phyloP scores from a whole-genome alignment of 2,113 vertebrate species.

The Prunella himalayana region DNA sequence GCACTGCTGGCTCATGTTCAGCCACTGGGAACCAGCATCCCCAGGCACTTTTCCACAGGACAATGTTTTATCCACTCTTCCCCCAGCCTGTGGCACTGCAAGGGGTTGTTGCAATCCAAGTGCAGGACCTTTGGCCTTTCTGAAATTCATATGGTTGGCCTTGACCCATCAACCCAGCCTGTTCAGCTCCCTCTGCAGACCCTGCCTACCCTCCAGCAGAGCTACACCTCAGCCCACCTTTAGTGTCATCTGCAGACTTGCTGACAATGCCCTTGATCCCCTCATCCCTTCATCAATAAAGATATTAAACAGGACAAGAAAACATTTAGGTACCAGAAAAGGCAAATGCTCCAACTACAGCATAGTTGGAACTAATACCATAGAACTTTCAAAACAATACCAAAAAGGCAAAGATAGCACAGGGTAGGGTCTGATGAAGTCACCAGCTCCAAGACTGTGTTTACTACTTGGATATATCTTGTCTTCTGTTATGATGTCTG shows the following conservation, averaged over 20 bases:
- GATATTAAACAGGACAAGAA: neutral
- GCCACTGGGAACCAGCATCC: neutral
- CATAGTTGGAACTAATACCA: neutral
- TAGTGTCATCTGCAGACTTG: rapidly evolving
- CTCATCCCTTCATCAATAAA: neutral
- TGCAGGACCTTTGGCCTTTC: neutral
- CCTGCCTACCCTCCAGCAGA: neutral
- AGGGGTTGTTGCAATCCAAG: neutral
- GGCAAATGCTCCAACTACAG: neutral
- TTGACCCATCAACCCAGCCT: neutral
- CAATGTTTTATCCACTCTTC: neutral
- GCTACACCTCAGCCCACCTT: neutral
- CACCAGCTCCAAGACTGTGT: neutral
- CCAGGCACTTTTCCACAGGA: neutral
- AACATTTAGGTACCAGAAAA: neutral
- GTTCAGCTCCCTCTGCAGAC: neutral
- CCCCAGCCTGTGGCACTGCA: neutral
- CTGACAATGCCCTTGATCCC: too few relatives aligned
- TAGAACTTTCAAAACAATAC: neutral
- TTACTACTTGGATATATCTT: neutral
- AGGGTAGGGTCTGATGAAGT: neutral
- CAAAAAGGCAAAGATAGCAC: neutral
- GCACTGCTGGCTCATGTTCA: rapidly evolving
- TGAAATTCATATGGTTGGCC: neutral
- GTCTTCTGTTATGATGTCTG: neutral